Evolutionary conservation across 2,888 invertebrate genomes (phyloP), one percentile per base, ranked within the genome.

Genomic region (Apotomis capreana): DNA sequence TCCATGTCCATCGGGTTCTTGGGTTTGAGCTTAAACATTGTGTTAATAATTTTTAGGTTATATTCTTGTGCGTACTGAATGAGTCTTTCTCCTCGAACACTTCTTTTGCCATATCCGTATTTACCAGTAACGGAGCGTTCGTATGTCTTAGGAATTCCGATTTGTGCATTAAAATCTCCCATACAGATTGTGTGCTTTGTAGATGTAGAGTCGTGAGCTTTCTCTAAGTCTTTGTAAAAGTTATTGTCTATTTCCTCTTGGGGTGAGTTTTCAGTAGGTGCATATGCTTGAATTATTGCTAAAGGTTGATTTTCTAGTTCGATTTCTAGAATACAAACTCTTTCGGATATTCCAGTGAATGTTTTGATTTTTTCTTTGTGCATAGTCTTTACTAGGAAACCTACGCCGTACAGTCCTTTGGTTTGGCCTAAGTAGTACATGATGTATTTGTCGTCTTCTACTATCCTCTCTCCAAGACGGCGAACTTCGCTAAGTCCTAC

Each of bases 291-390:
- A 5, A 78, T 77, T 36, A 76, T 60, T 52, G 75, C 74, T 64
- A 76, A 69, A 12, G 3, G 26, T 61, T 69, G 3, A 10, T 74
- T 77, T 72, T 74, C 75, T 52, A 78, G 4, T 52, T 71, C 40
- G 0, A 79, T 76, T 77, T 77, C 76, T 46, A 78, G 65, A 57
- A 76, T 8, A 68, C 77, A 78, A 0, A 78, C 77, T 76, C 76
- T 77, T 36, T 78, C 78, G 6, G 76, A 78, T 74, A 77, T 76
- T 40, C 77, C 77, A 6, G 64, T 75, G 54, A 78, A 79, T 59
- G 9, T 74, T 73, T 57, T 74, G n/a, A 78, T 78, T 3, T 78
- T 74, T 40, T 69, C 68, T 74, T 75, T 77, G 58, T 75, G 57
- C 73, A 70, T 71, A 15, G 75, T 78, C 54, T 72, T 78, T 0